Percentiles rank a stretch among this genome's conserved stretches.
These are phyloP conservation scores for Brachymystax lenok DNA, from an alignment of 2,797 vertebrate genomes.

Conservation along the genomic window DNA sequence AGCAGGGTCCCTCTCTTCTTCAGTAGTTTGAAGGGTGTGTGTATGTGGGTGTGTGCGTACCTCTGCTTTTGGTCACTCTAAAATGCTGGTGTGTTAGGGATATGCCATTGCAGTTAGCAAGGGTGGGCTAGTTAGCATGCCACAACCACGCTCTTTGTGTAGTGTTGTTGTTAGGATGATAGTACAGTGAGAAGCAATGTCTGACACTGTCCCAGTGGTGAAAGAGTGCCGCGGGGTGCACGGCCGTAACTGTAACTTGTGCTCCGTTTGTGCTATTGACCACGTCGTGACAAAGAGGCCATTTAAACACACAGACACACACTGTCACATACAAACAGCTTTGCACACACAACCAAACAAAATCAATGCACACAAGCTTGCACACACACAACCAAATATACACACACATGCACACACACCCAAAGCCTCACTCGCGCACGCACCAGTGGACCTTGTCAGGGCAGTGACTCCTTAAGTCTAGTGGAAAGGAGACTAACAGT, in stretches of 20 bases:
- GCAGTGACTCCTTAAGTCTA: conserved; percentile 27
- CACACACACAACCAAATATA: too few species aligned
- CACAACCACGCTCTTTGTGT: conserved; percentile 21
- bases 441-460: conserved; percentile 13
- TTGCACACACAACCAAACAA: neutral
- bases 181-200: conserved; percentile 20
- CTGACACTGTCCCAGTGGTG: conserved; percentile 26
- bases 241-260: neutral
- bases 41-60: conserved; percentile 20
- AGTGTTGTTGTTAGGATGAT: neutral
- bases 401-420: conserved; percentile 3
- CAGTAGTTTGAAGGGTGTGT: neutral
- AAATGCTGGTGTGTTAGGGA: neutral
- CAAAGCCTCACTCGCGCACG: neutral
- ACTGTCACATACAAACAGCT: neutral
- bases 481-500: neutral
- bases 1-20: conserved; percentile 6
- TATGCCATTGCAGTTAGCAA: too few species aligned
- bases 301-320: conserved; percentile 26
- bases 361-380: neutral
- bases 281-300: conserved; percentile 27
- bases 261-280: conserved; percentile 39
- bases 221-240: neutral
- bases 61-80: neutral
- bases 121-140: neutral